phyloP scores from a whole-genome alignment of 2,888 invertebrate genomes.

The Drosophila helvetica region DNA sequence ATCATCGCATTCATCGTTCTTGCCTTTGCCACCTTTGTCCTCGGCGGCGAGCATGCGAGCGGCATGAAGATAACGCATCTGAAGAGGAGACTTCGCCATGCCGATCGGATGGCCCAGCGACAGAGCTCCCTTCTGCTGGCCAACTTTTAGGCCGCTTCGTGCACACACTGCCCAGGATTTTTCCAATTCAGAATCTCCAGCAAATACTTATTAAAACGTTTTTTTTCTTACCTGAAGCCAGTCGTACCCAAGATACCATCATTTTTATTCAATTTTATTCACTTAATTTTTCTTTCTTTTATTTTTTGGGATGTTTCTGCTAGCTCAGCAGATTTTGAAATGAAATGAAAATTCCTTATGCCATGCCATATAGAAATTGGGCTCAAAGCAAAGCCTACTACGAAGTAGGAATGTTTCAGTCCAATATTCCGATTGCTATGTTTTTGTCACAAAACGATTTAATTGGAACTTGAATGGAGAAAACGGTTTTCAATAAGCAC shows the following conservation, averaged over 20 bases:
- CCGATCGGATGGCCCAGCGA: background rate
- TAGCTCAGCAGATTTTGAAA: background rate
- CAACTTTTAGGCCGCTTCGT: constrained; percentile 18
- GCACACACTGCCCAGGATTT: constrained; percentile 36
- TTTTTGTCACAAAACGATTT: too few relatives aligned
- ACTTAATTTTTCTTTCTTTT: background rate
- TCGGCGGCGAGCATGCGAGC: constrained; percentile 1
- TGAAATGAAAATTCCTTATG: background rate
- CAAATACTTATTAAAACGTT: background rate
- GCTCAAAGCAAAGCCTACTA: background rate
- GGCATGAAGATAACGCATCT: constrained; percentile 35
- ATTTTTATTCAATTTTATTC: constrained; percentile 31
- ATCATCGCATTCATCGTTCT: background rate
- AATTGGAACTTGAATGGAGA: too few relatives aligned
- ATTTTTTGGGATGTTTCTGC: background rate
- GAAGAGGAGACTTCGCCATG: background rate
- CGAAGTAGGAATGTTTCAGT: background rate
- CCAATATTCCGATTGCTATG: background rate
- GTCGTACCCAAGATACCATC: constrained; percentile 47
- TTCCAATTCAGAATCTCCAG: background rate
- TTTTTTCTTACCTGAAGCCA: constrained; percentile 53
- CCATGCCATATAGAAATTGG: background rate
- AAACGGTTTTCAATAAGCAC: too few relatives aligned
- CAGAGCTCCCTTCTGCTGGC: background rate
- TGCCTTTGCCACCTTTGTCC: constrained; percentile 17